These are phyloP conservation scores for Tetrao urogallus DNA, from an alignment of 2,113 vertebrate species.

Conservation along the genomic window DNA sequence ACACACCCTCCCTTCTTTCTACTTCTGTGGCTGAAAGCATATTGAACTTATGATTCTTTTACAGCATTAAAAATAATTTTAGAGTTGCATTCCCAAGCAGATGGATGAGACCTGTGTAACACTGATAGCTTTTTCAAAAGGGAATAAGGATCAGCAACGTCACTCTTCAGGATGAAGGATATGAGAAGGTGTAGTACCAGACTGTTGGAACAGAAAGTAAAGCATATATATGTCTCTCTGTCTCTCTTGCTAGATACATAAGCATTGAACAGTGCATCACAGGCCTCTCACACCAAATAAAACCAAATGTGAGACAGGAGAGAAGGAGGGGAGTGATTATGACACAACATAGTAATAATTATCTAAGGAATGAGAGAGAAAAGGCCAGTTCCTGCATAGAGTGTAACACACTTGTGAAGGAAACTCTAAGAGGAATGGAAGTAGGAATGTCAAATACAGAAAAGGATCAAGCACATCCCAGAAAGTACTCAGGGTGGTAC, in stretches of 20 bases:
- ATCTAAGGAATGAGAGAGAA: neutral
- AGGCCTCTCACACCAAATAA: neutral
- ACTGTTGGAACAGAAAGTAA: neutral
- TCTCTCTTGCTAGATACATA: neutral
- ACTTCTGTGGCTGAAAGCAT: conserved; percentile 68
- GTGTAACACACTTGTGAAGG: neutral
- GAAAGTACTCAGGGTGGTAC: neutral
- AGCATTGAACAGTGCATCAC: neutral
- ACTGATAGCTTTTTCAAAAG: conserved; percentile 53
- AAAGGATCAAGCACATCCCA: neutral
- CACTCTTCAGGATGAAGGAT: conserved; percentile 25
- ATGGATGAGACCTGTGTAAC: conserved; percentile 49
- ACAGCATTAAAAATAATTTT: conserved; percentile 72
- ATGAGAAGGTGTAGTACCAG: neutral
- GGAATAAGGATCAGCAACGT: conserved; percentile 26
- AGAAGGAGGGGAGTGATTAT: neutral
- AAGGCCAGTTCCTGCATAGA: neutral
- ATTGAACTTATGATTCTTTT: conserved; percentile 67
- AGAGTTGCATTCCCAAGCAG: conserved; percentile 67
- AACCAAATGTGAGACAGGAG: neutral
- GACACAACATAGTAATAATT: neutral
- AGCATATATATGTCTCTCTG: neutral
- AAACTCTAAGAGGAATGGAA: neutral
- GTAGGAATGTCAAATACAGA: neutral
- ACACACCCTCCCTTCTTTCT: conserved; percentile 17